Evolutionary conservation across 2,888 invertebrate genomes (phyloP).

Genomic region (Hyposoter dolosus): DNA sequence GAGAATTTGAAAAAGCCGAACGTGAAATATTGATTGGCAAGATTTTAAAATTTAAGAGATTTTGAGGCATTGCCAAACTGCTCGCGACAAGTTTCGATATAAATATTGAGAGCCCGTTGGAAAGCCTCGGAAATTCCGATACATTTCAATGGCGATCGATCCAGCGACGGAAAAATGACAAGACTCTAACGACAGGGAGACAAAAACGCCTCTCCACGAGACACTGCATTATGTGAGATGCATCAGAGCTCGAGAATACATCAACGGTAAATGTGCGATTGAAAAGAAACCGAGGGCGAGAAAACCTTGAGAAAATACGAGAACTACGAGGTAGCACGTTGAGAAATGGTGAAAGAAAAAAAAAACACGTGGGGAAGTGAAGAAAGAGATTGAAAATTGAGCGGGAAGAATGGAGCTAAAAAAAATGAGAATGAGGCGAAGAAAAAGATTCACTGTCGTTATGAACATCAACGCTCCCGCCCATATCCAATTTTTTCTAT

Average conservation of each 20-base stretch:
- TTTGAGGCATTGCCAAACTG: neutral
- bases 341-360: neutral
- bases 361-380: neutral
- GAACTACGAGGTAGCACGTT: neutral
- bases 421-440: slow-evolving; percentile 5
- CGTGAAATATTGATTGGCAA: neutral
- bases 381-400: slow-evolving; percentile 15
- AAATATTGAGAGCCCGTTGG: neutral
- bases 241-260: slow-evolving; percentile 19
- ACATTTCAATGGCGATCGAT: neutral
- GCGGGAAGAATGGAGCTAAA: neutral
- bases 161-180: neutral
- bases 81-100: neutral
- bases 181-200: slow-evolving; percentile 17
- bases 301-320: slow-evolving; percentile 1
- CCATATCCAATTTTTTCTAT: slow-evolving; percentile 44
- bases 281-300: slow-evolving; percentile 26
- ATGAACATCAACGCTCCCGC: slow-evolving; percentile 50
- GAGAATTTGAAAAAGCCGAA: neutral
- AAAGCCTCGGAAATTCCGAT: neutral
- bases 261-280: slow-evolving; percentile 47
- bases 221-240: neutral
- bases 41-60: neutral
- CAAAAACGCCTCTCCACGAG: neutral
- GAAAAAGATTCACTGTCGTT: slow-evolving; percentile 43